phyloP scores from a whole-genome alignment of 1,140 invertebrate species.

The Danaus melanippus region DNA sequence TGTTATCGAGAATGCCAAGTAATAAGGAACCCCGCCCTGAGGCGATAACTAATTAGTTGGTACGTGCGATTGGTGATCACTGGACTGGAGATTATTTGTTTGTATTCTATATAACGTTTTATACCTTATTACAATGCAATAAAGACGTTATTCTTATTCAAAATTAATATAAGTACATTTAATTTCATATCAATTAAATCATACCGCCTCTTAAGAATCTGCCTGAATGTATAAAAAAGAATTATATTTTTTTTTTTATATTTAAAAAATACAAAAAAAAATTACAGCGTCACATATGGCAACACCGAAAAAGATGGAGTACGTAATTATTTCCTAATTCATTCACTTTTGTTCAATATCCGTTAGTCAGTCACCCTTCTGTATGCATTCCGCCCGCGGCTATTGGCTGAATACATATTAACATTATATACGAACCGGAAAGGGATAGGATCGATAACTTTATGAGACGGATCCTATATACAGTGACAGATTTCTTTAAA shows the following conservation, averaged over 20 bases:
- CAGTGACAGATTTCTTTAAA: no score
- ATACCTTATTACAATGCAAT: no score
- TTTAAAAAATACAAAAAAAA: no score
- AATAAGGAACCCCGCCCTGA: conserved; percentile 40
- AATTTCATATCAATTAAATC: no score
- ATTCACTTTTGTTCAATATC: conserved; percentile 51
- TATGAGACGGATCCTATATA: no score
- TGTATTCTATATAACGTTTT: no score
- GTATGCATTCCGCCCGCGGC: conserved; percentile 21
- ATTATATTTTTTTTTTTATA: no score
- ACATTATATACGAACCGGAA: conserved; percentile 6
- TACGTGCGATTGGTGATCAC: conserved; percentile 53
- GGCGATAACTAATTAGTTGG: conserved; percentile 50
- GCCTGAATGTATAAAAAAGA: no score
- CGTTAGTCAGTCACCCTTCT: conserved; percentile 42
- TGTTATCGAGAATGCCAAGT: conserved; percentile 33
- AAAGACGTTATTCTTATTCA: no score
- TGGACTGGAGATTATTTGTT: conserved; percentile 11
- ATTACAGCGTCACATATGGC: conserved; percentile 2
- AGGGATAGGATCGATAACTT: no score
- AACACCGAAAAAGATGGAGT: background rate
- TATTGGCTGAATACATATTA: conserved; percentile 10
- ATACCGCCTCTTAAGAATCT: no score
- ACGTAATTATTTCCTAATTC: conserved; percentile 31
- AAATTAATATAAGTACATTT: no score